Evolutionary conservation across 2,113 vertebrate species (phyloP), one percentile per base, ranked within the genome.

Genomic region (Coreoperca whiteheadi): DNA sequence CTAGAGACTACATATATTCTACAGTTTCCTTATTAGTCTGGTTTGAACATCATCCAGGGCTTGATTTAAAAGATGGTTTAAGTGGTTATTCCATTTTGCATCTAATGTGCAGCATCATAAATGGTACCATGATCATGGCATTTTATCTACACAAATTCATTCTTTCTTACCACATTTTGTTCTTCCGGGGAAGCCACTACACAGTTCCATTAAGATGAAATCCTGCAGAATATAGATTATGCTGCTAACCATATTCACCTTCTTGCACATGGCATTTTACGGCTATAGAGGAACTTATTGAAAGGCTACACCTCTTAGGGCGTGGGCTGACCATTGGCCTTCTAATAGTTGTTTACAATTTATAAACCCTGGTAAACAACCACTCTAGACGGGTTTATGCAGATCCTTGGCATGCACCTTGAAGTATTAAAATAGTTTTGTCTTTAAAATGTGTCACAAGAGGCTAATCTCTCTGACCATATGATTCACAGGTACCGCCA

Each of bases 81-180:
- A 67, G 57, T 34, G 30, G 60, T 76, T 77, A 59, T 81, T 89
- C 48, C 57, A 72, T 79, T 85, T 74, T 83, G 15, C 37, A 63
- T 86, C 73, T 73, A 82, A 77, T 25, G 16, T 75, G 59, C 16
- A 46, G 30, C 14, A 68, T 76, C 79, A 88, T 90, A 81, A 89
- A 86, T 88, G 77, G 81, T 74, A 77, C 70, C 82, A 87, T 84
- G 70, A 65, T 46, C 78, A 21, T 73, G 74, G 66, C 30, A 59
- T 90, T 87, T 78, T 77, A 73, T 81, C 50, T 72, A 83, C 60
- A 77, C 60, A 90, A 88, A 90, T 89, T 69, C 86, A 89, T 84
- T 87, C 80, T 79, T 79, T 79, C 81, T 90, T 86, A 75, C 84
- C 71, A 41, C 78, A 48, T 77, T 74, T 60, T 67, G 67, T 61